Evolutionary conservation across 2,888 invertebrate species (phyloP).

Genomic region (Chesias legatella): DNA sequence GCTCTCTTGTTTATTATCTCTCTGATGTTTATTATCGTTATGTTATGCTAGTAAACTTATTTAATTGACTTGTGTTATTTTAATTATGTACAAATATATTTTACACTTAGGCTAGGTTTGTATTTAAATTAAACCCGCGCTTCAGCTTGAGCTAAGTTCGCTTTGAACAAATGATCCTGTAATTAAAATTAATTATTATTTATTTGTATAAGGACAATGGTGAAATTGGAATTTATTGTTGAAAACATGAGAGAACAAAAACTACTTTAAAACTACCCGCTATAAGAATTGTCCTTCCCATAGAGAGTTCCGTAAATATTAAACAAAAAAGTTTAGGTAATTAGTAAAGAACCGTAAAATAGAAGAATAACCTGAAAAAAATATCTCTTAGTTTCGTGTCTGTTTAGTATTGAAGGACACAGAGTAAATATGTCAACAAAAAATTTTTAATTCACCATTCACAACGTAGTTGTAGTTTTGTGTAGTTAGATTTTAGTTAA

Average conservation of each 20-base stretch:
- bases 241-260: no score
- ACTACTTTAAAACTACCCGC: no score
- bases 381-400: no score
- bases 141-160: constrained; percentile 34
- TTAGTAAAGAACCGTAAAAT: no score
- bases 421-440: constrained; percentile 3
- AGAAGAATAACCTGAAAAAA: no score
- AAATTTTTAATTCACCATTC: constrained; percentile 29
- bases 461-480: constrained; percentile 44
- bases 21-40: constrained; percentile 4
- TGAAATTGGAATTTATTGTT: constrained; percentile 21
- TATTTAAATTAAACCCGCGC: constrained; percentile 34
- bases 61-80: constrained; percentile 27
- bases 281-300: no score
- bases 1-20: neutral
- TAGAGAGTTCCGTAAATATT: no score
- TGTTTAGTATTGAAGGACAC: no score
- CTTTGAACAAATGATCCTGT: constrained; percentile 18
- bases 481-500: constrained; percentile 35
- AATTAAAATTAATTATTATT: constrained; percentile 25
- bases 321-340: no score
- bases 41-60: constrained; percentile 10
- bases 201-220: constrained; percentile 13
- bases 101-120: constrained; percentile 37
- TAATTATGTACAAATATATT: constrained; percentile 28